Evolutionary conservation across 2,113 vertebrate species (phyloP).

Genomic region (Agapornis roseicollis): DNA sequence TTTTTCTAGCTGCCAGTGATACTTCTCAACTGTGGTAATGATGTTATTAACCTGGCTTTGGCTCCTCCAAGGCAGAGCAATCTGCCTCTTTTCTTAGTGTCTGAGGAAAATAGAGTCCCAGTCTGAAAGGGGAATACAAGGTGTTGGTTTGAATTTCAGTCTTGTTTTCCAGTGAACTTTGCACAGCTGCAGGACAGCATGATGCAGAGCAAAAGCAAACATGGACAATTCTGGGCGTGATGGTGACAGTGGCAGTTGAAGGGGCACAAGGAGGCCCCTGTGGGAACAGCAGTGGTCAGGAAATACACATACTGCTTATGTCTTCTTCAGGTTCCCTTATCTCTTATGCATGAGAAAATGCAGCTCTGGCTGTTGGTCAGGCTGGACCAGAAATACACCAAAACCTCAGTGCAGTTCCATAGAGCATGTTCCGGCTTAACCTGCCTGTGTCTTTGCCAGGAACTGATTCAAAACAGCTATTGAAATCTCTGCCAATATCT

Average conservation of each 20-base stretch:
- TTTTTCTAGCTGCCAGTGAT: not conserved
- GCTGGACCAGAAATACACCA: not conserved
- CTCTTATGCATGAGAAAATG: not conserved
- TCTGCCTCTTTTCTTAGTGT: not conserved
- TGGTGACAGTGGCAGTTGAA: not conserved
- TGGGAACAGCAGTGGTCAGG: not conserved
- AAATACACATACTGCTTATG: not conserved
- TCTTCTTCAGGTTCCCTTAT: not conserved
- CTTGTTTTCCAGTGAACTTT: not conserved
- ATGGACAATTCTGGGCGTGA: not conserved
- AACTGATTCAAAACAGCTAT: not conserved
- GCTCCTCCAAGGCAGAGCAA: not conserved
- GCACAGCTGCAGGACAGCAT: not conserved
- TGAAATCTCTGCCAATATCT: constrained; percentile 31
- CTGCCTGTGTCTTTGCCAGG: not conserved
- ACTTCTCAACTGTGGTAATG: not conserved
- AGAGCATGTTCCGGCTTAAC: not conserved
- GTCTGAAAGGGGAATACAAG: not conserved
- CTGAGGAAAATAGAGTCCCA: not conserved
- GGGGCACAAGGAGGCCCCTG: not conserved
- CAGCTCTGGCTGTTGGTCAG: not conserved
- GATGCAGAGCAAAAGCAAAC: not conserved
- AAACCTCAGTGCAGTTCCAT: not conserved
- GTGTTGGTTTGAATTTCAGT: not conserved
- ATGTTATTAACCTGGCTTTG: not conserved